Evolutionary conservation across 2,113 vertebrate genomes (phyloP).

Genomic region (Delphinapterus leucas): DNA sequence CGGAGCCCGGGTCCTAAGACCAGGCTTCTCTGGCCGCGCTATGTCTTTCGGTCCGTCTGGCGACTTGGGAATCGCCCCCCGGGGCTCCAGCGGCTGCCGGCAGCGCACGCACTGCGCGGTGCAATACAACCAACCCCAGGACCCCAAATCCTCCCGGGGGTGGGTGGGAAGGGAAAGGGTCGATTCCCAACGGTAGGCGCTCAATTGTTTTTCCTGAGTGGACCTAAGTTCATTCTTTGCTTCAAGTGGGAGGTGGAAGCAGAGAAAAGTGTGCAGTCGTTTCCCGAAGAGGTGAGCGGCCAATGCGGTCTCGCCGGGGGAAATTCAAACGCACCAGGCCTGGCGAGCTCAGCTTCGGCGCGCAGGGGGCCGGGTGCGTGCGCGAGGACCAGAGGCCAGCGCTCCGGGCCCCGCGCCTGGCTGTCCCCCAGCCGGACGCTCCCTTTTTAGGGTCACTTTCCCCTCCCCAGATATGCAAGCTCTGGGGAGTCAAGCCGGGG

Average conservation of each 20-base stretch:
- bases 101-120: background rate
- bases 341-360: accelerated
- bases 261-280: background rate
- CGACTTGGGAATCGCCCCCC: background rate
- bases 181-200: background rate
- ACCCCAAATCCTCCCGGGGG: background rate
- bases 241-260: background rate
- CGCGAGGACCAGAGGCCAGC: background rate
- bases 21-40: background rate
- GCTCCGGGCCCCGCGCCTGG: background rate
- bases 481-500: background rate
- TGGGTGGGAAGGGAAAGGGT: background rate
- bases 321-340: background rate
- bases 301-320: background rate
- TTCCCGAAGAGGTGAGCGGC: background rate
- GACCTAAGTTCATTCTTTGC: background rate
- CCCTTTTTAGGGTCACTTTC: background rate
- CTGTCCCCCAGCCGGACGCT: no score
- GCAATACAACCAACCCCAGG: background rate
- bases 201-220: background rate
- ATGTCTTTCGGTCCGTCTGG: background rate
- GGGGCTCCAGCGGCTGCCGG: background rate
- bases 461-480: background rate
- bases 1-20: background rate
- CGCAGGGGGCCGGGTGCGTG: background rate